Evolutionary conservation across 2,888 invertebrate genomes (phyloP), one percentile per base, ranked within the genome.

Genomic region (Agrotis exclamationis): DNA sequence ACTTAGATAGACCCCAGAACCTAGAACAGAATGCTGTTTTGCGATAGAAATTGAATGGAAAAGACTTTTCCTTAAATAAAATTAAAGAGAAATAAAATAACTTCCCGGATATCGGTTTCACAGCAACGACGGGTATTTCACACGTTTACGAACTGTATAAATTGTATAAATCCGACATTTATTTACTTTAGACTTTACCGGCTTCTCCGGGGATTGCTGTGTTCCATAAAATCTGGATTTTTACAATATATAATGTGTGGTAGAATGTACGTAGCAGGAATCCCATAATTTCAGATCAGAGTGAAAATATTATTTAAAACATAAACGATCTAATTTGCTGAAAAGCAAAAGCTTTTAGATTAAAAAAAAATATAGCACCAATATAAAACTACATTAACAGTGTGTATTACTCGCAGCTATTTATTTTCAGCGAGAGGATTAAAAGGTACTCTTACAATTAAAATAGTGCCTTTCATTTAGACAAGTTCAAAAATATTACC

Each of bases 121-220:
- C 20, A 51, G 44, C 45, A 78, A 47, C 58, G 16, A 22, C 51
- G 39, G 48, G 47, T 74, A 78, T 57, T 74, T 58, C 28, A 72
- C 63, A 44, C 22, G 63, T 60, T 48, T 60, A 68, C 18, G 76
- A 20, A 51, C 57, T 54, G 14, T 39, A 57, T 76, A 76, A 75
- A 80, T 76, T 80, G 45, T 67, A 44, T 18, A 50, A 80, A 80
- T 67, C 62, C 47, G 58, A 75, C 80, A 50, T 74, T 80, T 50
- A 80, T 24, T 63, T 53, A 48, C 45, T 63, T 74, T 54, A 50
- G 53, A 63, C n/a, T 67, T 28, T 20, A 20, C 45, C 7, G n/a
- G 14, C 16, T 63, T 51, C 68, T 45, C 47, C 5, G 11, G 47
- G 47, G 54, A 56, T 58, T 59, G n/a, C 18, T 4, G 24, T 22